Conservation (phyloP, 2,113 vertebrate genomes). For the Cyanoliseus patagonus region DNA sequence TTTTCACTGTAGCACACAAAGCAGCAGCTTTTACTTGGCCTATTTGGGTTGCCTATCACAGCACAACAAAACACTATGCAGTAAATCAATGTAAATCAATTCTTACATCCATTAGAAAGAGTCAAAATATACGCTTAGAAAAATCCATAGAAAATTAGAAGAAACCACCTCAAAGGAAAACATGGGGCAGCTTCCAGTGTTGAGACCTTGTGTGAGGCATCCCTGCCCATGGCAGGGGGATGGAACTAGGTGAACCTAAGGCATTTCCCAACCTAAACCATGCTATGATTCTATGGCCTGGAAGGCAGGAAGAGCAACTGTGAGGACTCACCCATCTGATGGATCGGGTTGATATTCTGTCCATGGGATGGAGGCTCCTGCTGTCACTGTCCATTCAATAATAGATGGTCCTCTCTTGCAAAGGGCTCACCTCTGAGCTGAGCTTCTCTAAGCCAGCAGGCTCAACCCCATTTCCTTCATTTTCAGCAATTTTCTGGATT, state of each 20-base stretch:
- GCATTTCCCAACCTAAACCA: neutral
- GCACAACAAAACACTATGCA: neutral
- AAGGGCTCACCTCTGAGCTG: neutral
- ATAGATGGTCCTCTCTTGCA: neutral
- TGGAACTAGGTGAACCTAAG: neutral
- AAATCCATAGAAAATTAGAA: neutral
- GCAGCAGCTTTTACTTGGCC: neutral
- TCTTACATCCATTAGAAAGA: neutral
- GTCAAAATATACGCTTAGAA: neutral
- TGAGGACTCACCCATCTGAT: neutral
- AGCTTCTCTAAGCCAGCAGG: neutral
- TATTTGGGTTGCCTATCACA: neutral
- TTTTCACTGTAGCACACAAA: neutral
- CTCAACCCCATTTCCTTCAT: neutral
- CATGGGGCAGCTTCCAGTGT: neutral
- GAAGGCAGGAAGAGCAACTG: neutral
- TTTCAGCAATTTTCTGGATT: neutral
- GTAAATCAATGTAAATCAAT: neutral
- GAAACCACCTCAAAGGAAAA: neutral
- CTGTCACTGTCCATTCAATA: neutral
- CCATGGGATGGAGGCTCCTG: neutral
- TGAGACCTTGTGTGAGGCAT: neutral
- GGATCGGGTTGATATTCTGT: accelerated
- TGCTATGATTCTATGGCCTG: neutral
- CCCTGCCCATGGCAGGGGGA: neutral